phyloP scores from a whole-genome alignment of 1,140 invertebrate species.

The Tribolium castaneum region DNA sequence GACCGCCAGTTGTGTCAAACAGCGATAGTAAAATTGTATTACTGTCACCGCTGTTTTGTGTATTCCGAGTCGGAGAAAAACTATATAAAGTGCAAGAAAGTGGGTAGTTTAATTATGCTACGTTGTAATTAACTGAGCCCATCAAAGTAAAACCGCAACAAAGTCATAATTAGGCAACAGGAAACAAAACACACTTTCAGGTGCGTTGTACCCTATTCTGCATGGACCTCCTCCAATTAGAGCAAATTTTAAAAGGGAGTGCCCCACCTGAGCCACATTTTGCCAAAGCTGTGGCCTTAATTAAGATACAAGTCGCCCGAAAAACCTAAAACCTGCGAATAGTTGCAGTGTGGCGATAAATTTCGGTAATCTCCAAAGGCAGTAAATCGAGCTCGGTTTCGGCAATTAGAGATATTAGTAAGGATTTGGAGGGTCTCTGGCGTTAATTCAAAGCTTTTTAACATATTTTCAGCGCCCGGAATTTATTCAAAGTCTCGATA shows the following conservation, averaged over 20 bases:
- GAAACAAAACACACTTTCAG: too few species aligned
- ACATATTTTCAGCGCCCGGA: background rate
- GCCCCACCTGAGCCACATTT: background rate
- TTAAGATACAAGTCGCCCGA: background rate
- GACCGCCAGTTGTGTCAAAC: background rate
- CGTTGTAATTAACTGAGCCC: background rate
- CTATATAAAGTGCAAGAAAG: background rate
- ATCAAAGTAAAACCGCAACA: background rate
- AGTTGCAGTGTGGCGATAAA: slow-evolving; percentile 4
- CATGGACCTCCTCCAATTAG: background rate
- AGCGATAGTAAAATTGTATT: background rate
- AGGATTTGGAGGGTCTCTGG: slow-evolving; percentile 25
- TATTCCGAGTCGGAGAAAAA: background rate
- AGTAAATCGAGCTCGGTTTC: slow-evolving; percentile 33
- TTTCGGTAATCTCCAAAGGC: slow-evolving; percentile 6
- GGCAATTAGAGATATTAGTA: slow-evolving; percentile 34
- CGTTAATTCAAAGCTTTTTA: slow-evolving; percentile 24
- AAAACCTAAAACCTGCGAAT: slow-evolving; percentile 15
- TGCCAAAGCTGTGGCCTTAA: background rate
- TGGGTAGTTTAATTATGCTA: background rate
- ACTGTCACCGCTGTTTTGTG: background rate
- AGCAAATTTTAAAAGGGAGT: background rate
- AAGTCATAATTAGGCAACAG: background rate
- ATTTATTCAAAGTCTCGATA: background rate
- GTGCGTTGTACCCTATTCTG: too few species aligned